Evolutionary conservation across 2,113 vertebrate genomes (phyloP).

Genomic region (Grammomys dolichurus): DNA sequence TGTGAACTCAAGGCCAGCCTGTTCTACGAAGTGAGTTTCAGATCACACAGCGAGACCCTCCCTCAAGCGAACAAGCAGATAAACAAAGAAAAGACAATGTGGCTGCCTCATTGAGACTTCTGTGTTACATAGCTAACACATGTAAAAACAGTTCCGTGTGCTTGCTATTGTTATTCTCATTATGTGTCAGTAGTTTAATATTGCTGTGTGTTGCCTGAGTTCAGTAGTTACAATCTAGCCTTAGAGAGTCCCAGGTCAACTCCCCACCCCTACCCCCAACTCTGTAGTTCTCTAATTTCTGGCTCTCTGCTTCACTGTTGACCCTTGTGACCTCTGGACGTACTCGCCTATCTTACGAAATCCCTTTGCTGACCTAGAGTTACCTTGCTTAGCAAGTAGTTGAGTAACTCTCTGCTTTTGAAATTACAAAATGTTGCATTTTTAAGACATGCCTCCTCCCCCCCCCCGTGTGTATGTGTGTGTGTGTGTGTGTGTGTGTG

Average conservation of each 20-base stretch:
- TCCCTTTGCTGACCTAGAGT: constrained; percentile 27
- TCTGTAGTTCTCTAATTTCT: not conserved
- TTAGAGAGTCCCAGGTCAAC: not conserved
- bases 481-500: not conserved
- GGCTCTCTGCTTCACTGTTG: not conserved
- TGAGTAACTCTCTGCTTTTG: constrained; percentile 42
- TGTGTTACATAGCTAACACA: not conserved
- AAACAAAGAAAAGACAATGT: not conserved
- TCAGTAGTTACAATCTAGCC: not conserved
- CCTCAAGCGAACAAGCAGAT: not conserved
- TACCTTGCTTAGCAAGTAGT: constrained; percentile 10
- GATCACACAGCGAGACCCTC: not conserved
- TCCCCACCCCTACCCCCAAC: not conserved
- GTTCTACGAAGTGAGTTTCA: not conserved
- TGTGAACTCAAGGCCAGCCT: not conserved
- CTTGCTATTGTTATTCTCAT: not conserved
- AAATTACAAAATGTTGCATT: not conserved
- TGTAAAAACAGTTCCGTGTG: not conserved
- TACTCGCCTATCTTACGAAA: not conserved
- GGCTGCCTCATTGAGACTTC: not conserved
- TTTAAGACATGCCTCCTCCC: not conserved
- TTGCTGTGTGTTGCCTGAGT: not conserved
- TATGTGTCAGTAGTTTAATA: not conserved
- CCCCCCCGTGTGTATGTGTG: not conserved
- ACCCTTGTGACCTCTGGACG: not conserved